Evolutionary conservation across 2,113 vertebrate genomes (phyloP), one percentile per base, ranked within the genome.

Genomic region (Syrmaticus mikado): DNA sequence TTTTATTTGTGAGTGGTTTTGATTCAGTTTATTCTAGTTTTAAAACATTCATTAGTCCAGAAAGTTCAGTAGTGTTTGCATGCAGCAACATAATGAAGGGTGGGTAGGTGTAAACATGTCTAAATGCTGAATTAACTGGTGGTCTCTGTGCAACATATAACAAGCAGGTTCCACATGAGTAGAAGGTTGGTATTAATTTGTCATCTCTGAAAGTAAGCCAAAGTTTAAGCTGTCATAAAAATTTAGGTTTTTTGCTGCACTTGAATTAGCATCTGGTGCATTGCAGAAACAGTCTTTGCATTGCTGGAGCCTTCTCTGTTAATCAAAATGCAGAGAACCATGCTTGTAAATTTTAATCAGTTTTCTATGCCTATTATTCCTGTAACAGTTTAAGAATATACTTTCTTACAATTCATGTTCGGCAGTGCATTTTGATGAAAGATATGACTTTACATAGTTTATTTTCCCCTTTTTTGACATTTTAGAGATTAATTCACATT

Each of bases 121-220:
- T 82, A 67, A 89, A 72, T 76, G 40, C 24, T 92, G 92, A 70
- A 78, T 89, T 85, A 86, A 87, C 32, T 82, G 45, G 50, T 94
- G 62, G 73, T 89, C 80, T 67, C 15, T n/a, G 46, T 60, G 64
- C 34, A 83, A 85, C 72, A 82, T 1, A 5, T 72, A 91, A 79
- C 66, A 22, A 76, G n/a, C 58, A 38, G 50, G 60, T 78, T 91
- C 64, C 46, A 57, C 30, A 25, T 28, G 52, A 74, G 30, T 72
- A 87, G 77, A 85, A 92, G 43, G 28, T 85, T 93, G 65, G 78
- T 71, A 74, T 66, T 90, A 77, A 65, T 89, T 87, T 85, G 19
- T 65, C 10, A 0, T 71, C 46, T 87, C 86, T 92, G 81, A 95
- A 80, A 2, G 4, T 36, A 57, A 82, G 86, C 50, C 60, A 71